phyloP scores from a whole-genome alignment of 2,888 invertebrate species.

The Oscheius myriophilus region DNA sequence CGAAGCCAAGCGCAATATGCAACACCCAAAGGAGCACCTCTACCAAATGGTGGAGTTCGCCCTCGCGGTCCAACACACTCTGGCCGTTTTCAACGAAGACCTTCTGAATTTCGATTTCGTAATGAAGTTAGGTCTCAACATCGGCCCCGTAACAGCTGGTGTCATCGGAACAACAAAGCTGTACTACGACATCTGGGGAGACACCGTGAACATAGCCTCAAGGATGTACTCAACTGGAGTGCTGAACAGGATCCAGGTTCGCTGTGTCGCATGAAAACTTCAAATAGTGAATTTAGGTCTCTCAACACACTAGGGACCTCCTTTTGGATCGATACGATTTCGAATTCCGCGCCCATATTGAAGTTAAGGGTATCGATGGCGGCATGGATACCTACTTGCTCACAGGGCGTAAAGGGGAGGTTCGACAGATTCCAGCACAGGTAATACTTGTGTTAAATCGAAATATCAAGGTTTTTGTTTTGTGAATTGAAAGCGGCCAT shows the following conservation, averaged over 20 bases:
- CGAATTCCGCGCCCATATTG: conserved; percentile 90
- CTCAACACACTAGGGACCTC: conserved; percentile 64
- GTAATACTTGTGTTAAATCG: not conserved
- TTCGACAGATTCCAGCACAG: conserved; percentile 13
- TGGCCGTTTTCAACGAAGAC: conserved; percentile 87
- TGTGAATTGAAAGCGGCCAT: too few relatives aligned
- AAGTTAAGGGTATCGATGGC: conserved; percentile 86
- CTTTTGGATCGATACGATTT: conserved; percentile 84
- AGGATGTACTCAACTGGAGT: conserved; percentile 97
- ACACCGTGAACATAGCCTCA: conserved; percentile 95
- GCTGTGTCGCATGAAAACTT: not conserved
- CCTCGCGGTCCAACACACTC: conserved; percentile 86
- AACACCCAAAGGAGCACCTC: conserved; percentile 68
- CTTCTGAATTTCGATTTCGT: conserved; percentile 88
- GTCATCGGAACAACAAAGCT: conserved; percentile 93
- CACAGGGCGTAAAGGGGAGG: conserved; percentile 50
- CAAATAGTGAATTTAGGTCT: conserved; percentile 55
- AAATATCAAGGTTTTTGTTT: too few relatives aligned
- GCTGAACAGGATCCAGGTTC: conserved; percentile 79
- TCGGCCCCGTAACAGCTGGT: conserved; percentile 89
- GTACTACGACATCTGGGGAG: conserved; percentile 98
- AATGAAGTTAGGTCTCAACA: conserved; percentile 80
- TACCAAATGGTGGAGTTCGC: conserved; percentile 88
- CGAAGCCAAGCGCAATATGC: conserved; percentile 77
- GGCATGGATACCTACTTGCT: conserved; percentile 71